Conservation (phyloP, 1,140 invertebrate species). For the Tribolium madens region DNA sequence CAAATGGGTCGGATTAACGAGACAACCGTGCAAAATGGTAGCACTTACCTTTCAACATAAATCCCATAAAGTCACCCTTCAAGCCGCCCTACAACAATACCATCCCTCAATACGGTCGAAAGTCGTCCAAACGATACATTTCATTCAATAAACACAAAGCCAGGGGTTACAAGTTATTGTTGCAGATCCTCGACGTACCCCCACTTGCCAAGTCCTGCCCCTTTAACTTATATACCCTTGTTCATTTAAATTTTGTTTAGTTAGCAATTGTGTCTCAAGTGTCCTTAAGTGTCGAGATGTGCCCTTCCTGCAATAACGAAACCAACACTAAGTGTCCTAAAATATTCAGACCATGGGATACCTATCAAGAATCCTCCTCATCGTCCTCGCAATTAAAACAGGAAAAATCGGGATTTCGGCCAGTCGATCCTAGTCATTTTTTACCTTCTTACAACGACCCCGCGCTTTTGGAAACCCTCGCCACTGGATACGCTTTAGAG, state of each 20-base stretch:
- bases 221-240: slow-evolving; percentile 60
- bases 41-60: slow-evolving; percentile 51
- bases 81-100: slow-evolving; percentile 50
- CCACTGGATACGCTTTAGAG: slow-evolving; percentile 71
- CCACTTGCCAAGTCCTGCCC: slow-evolving; percentile 61
- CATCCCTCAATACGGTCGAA: slow-evolving; percentile 55
- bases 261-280: slow-evolving; percentile 55
- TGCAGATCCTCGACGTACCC: slow-evolving; percentile 55
- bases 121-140: slow-evolving; percentile 60
- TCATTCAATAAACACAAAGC: slow-evolving; percentile 62
- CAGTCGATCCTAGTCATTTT: slow-evolving; percentile 63
- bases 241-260: slow-evolving; percentile 60
- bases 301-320: slow-evolving; percentile 25
- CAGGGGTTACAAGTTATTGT: slow-evolving; percentile 61
- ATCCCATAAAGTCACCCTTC: slow-evolving; percentile 56
- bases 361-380: too few relatives aligned
- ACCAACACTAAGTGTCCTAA: slow-evolving; percentile 51
- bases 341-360: slow-evolving; percentile 64
- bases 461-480: slow-evolving; percentile 67
- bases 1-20: slow-evolving; percentile 58
- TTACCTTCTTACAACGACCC: slow-evolving; percentile 68
- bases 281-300: slow-evolving; percentile 44
- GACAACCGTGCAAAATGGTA: slow-evolving; percentile 65
- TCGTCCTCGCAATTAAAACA: slow-evolving; percentile 67
- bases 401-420: slow-evolving; percentile 58